Percentiles rank a stretch among this genome's conserved stretches.
phyloP scores from a whole-genome alignment of 2,113 vertebrate genomes.

The Baryphthengus martii region DNA sequence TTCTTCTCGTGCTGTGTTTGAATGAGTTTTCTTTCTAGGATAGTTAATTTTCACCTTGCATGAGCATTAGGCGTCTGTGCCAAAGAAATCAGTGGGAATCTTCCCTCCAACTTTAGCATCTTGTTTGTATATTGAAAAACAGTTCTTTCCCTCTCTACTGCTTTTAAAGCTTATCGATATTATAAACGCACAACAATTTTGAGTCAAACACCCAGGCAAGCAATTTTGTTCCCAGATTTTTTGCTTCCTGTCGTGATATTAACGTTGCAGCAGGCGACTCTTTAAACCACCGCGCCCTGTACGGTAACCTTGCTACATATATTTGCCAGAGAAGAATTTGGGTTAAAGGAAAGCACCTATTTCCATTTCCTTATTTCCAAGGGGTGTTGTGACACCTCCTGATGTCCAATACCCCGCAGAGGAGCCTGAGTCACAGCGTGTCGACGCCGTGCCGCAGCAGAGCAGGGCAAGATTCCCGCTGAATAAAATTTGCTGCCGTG shows the following conservation, averaged over 20 bases:
- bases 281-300: neutral
- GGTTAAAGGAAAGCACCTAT: neutral
- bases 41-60: neutral
- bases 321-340: neutral
- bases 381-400: neutral
- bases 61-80: neutral
- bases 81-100: neutral
- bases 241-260: neutral
- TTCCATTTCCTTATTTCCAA: conserved; percentile 13
- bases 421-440: neutral
- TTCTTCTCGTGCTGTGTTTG: neutral
- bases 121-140: neutral
- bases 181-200: neutral
- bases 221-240: neutral
- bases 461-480: neutral
- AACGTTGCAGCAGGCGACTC: neutral
- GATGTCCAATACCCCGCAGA: neutral
- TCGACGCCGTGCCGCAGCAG: neutral
- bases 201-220: neutral
- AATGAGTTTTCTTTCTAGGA: neutral
- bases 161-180: neutral
- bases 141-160: neutral
- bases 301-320: neutral
- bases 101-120: neutral
- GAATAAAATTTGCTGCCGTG: neutral